Conservation (phyloP, 1,140 invertebrate species). For the Nylanderia fulva region DNA sequence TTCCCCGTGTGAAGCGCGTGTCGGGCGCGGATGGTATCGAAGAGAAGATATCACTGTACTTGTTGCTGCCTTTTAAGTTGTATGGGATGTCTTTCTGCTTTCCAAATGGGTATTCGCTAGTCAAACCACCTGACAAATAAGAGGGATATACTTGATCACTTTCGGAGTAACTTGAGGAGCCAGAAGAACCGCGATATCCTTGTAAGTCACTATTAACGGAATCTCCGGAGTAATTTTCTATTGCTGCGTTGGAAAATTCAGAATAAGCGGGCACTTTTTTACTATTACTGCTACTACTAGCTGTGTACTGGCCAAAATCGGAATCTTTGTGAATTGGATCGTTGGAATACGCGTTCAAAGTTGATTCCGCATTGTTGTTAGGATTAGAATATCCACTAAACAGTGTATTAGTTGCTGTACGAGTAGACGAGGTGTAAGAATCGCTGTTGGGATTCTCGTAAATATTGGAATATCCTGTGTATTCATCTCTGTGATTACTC, state of each 20-base stretch:
- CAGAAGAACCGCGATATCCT: constrained; percentile 23
- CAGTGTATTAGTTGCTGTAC: constrained; percentile 4
- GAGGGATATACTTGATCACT: constrained; percentile 26
- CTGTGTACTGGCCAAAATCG: constrained; percentile 54
- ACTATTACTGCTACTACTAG: constrained; percentile 12
- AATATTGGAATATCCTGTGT: constrained; percentile 23
- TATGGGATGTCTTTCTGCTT: constrained; percentile 51
- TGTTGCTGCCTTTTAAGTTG: constrained; percentile 28
- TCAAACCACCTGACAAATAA: constrained; percentile 5
- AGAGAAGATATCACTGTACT: constrained; percentile 55
- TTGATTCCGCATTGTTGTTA: constrained; percentile 42
- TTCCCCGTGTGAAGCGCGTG: constrained; percentile 67
- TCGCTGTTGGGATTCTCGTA: constrained; percentile 42
- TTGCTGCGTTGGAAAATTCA: constrained; percentile 18
- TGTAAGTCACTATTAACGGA: neutral
- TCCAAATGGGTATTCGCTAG: constrained; percentile 57
- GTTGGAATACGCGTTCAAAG: constrained; percentile 41
- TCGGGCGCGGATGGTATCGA: constrained; percentile 38
- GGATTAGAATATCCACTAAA: constrained; percentile 35
- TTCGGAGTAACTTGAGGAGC: constrained; percentile 19
- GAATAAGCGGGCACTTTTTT: constrained; percentile 43
- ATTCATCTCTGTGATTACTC: constrained; percentile 45
- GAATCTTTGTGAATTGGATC: constrained; percentile 19
- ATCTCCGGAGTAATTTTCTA: constrained; percentile 39
- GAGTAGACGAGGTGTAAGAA: constrained; percentile 25